Conservation (phyloP, 2,888 invertebrate species). For the Bombylius discolor region DNA sequence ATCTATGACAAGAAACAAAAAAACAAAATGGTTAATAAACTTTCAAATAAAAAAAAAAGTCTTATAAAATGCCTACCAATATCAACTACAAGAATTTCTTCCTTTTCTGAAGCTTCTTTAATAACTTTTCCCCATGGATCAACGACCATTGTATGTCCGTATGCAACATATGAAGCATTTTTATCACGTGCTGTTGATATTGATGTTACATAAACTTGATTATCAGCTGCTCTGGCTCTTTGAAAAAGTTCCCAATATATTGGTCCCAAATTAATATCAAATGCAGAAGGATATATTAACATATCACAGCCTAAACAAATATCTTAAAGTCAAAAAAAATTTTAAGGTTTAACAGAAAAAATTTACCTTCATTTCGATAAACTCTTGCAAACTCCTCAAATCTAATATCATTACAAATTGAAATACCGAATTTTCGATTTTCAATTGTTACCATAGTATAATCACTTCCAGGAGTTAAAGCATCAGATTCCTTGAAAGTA, state of each 20-base stretch:
- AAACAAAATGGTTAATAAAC: background rate
- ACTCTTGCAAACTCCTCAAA: conserved; percentile 79
- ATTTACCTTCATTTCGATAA: conserved; percentile 45
- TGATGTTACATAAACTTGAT: conserved; percentile 76
- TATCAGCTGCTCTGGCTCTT: conserved; percentile 71
- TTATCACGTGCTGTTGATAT: conserved; percentile 70
- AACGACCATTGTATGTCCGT: conserved; percentile 74
- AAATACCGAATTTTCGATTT: conserved; percentile 67
- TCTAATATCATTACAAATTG: conserved; percentile 89
- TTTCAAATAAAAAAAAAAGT: background rate
- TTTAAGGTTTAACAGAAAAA: background rate
- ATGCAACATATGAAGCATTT: conserved; percentile 67
- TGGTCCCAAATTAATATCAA: conserved; percentile 93
- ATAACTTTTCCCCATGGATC: conserved; percentile 68
- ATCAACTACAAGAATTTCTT: conserved; percentile 58
- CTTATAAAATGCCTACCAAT: conserved; percentile 44
- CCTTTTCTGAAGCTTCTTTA: conserved; percentile 52
- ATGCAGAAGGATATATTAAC: conserved; percentile 85
- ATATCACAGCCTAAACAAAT: conserved; percentile 62
- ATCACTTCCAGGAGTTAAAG: conserved; percentile 59
- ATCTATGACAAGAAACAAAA: conserved; percentile 43
- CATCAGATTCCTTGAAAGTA: conserved; percentile 85
- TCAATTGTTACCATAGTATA: conserved; percentile 60
- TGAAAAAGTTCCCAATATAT: conserved; percentile 82
- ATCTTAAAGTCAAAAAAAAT: conserved; percentile 48